A percentile compares a stretch with the other conserved stretches of the same genome.
Evolutionary conservation across 2,113 vertebrate genomes (phyloP).

Genomic region (Eulacestoma nigropectus): DNA sequence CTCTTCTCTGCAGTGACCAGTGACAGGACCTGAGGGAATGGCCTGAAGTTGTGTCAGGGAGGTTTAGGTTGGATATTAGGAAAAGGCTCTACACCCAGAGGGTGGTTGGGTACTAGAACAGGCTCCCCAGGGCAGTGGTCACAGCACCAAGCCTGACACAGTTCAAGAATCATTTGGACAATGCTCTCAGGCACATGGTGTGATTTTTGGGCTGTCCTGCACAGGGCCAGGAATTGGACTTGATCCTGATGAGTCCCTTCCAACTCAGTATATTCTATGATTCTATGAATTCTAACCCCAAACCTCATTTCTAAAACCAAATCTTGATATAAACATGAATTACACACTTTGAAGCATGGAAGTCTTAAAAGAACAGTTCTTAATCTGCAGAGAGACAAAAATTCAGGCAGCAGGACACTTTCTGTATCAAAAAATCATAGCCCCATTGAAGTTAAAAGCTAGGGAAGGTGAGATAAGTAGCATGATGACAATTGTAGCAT

Average conservation of each 20-base stretch:
- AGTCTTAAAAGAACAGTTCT: neutral
- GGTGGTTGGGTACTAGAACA: rapidly evolving
- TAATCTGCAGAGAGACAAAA: neutral
- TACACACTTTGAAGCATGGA: neutral
- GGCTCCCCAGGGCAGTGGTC: neutral
- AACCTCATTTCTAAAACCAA: neutral
- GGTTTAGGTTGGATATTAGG: neutral
- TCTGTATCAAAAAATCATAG: neutral
- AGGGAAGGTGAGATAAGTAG: neutral
- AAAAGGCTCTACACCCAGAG: neutral
- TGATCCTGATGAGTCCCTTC: neutral
- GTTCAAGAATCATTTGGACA: neutral
- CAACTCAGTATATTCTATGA: neutral
- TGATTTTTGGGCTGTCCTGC: neutral
- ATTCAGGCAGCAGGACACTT: neutral
- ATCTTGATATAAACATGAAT: neutral
- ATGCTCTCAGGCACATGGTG: neutral
- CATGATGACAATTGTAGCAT: neutral
- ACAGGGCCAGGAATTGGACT: neutral
- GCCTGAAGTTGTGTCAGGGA: neutral
- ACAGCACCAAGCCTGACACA: neutral
- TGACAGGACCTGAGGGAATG: neutral
- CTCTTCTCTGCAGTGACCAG: neutral
- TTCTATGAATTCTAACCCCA: neutral
- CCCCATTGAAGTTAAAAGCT: neutral